These are phyloP conservation scores for Clarias gariepinus DNA, from an alignment of 2,113 vertebrate genomes.

Conservation along the genomic window DNA sequence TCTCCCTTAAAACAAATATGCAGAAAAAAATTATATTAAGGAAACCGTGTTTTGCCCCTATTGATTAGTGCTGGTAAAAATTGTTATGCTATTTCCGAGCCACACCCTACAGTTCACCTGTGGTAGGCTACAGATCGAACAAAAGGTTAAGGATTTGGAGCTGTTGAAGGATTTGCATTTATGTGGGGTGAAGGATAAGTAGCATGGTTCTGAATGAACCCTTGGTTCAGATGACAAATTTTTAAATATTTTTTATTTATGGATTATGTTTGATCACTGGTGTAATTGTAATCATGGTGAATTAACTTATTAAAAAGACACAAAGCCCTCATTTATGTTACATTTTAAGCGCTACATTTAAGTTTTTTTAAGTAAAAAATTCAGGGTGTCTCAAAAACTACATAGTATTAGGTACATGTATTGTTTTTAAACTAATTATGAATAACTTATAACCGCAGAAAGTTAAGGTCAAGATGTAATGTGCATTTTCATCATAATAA, in stretches of 20 bases:
- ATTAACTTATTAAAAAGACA: neutral
- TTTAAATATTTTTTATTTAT: too few relatives aligned
- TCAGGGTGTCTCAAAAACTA: neutral
- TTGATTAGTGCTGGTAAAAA: neutral
- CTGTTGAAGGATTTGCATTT: constrained; percentile 17
- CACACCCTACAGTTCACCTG: constrained; percentile 17
- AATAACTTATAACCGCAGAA: neutral
- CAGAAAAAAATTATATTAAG: neutral
- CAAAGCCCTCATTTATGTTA: neutral
- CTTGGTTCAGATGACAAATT: neutral
- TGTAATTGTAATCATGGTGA: neutral
- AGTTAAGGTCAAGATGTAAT: neutral
- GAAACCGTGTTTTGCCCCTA: neutral
- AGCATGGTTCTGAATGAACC: neutral
- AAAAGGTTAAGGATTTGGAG: constrained; percentile 10
- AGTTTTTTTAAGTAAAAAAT: neutral
- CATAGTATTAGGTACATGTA: neutral
- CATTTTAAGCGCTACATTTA: neutral
- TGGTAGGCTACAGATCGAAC: too few relatives aligned
- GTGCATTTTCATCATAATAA: neutral
- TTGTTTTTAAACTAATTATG: neutral
- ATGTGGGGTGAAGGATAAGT: neutral
- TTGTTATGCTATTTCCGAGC: constrained; percentile 8
- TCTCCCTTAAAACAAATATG: neutral
- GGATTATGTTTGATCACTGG: neutral